Conservation (phyloP, 2,113 vertebrate species). For the Silurus meridionalis region DNA sequence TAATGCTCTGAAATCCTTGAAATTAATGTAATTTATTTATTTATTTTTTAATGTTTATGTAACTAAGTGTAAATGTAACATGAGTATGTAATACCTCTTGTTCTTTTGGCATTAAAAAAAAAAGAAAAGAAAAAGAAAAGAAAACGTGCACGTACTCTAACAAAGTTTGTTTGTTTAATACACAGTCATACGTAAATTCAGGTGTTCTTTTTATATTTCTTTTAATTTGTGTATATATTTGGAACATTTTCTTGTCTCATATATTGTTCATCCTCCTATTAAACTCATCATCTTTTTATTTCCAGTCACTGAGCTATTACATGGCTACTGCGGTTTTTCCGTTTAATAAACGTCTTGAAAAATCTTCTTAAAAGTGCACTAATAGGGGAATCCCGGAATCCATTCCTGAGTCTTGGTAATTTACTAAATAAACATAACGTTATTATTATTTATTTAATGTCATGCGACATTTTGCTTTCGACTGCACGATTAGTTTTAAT, state of each 20-base stretch:
- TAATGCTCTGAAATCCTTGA: no score
- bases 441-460: conserved; percentile 6
- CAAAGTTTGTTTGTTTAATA: background rate
- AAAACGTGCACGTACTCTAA: background rate
- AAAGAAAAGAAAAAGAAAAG: no score
- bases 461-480: background rate
- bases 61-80: no score
- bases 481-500: background rate
- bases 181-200: background rate
- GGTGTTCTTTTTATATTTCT: background rate
- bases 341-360: conserved; percentile 18
- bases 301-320: conserved; percentile 42
- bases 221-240: background rate
- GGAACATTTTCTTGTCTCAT: background rate
- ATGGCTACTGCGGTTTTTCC: conserved; percentile 13
- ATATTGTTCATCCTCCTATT: background rate
- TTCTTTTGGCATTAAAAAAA: no score
- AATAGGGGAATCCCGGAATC: background rate
- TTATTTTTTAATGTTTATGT: no score
- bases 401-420: background rate
- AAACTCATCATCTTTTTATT: background rate
- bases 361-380: background rate
- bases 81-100: no score
- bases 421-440: background rate
- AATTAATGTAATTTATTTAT: no score